Base-by-base conservation (phyloP, 2,797 vertebrate genomes). In the Takifugu rubripes region DNA sequence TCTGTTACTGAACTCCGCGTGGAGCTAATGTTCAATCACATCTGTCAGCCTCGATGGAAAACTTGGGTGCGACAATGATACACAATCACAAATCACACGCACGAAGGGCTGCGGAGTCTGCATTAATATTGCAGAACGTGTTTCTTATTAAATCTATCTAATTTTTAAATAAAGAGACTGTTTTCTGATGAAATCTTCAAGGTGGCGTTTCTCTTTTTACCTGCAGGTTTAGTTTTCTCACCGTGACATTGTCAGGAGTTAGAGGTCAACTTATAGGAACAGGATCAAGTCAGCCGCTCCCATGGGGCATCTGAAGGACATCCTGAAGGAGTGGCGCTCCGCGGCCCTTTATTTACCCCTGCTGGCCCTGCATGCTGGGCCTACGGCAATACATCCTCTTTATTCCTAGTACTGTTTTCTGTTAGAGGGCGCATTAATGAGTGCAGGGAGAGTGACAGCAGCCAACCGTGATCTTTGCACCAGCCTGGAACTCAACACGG, bases 1-100 rank as follows among this genome's bases (percentile, higher is more conserved):
- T 77, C 49, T 56, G 86, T 89, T 90, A 90, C 87, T 89, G 77
- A 88, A 89, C 84, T 49, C 60, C 67, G 49, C 70, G 53, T 31
- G 21, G 56, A 72, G 87, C 86, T 90, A 88, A 90, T 90, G 88
- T 85, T 90, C 84, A 87, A 79, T 82, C 83, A 3, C 40, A 61
- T 72, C 24, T 0, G 67, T 81, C 68, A 70, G 77, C 56, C 68
- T 60, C 60, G 48, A 58, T 84, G 88, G 84, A 89, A 88, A 87
- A 84, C 48, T 58, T 66, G 59, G 67, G 61, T 17, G 33, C 69
- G 78, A 43, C 36, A 51, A 25, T 40, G 49, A 53, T 36, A 29
- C 4, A 29, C 27, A 10, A 10, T 9, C 31, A 33, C 9, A 3
- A 33, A 9, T 9, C 31, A 33, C 7, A 10, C 31, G 31, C 31